phyloP scores from a whole-genome alignment of 2,113 vertebrate genomes.

The Lutjanus erythropterus region DNA sequence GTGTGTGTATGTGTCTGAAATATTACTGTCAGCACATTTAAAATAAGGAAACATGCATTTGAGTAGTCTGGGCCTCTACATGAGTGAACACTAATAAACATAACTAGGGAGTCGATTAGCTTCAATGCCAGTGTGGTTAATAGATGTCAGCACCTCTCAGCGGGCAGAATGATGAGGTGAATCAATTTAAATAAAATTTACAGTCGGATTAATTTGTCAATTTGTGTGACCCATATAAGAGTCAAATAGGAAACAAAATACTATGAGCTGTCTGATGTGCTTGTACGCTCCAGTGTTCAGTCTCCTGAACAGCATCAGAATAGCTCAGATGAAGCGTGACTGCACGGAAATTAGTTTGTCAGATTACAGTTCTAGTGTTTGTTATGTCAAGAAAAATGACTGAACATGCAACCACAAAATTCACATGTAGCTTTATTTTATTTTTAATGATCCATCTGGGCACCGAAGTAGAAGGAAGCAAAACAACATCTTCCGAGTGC shows the following conservation, averaged over 20 bases:
- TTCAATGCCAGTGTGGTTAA: constrained; percentile 46
- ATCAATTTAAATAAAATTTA: constrained; percentile 43
- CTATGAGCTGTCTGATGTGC: constrained; percentile 19
- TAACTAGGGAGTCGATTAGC: constrained; percentile 45
- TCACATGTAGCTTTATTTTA: constrained; percentile 4
- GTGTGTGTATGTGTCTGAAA: constrained; percentile 45
- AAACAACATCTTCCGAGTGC: constrained; percentile 17
- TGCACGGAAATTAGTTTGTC: constrained; percentile 20
- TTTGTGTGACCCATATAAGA: constrained; percentile 38
- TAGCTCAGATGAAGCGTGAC: constrained; percentile 32
- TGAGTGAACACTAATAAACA: constrained; percentile 65
- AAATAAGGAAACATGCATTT: constrained; percentile 48
- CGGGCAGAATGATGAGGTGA: constrained; percentile 44
- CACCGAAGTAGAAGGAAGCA: not conserved
- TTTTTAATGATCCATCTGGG: constrained; percentile 10
- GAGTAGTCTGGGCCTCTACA: constrained; percentile 41
- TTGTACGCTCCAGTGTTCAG: not conserved
- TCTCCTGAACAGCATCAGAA: constrained; percentile 3
- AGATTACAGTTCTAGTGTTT: constrained; percentile 17
- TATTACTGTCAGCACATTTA: constrained; percentile 55
- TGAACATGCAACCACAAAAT: not conserved
- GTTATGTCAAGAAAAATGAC: constrained; percentile 6
- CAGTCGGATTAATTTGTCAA: constrained; percentile 43
- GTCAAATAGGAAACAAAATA: constrained; percentile 42
- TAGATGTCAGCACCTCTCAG: constrained; percentile 60